Conservation (phyloP, 2,797 vertebrate species). For the Morelia viridis region DNA sequence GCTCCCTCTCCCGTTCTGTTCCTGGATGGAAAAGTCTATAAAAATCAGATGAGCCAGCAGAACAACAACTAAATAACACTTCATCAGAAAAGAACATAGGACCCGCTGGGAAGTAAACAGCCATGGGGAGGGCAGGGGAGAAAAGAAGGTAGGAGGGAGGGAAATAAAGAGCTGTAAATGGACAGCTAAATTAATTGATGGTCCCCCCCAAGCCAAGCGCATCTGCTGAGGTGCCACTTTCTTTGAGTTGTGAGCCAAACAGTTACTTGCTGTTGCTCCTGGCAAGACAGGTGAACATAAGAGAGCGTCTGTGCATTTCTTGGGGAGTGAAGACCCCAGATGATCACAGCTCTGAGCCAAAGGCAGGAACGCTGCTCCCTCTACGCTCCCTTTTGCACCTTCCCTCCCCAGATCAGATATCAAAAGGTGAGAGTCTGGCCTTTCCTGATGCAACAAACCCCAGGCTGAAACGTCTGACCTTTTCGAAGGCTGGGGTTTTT, state of each 20-base stretch:
- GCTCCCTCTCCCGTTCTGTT: slow-evolving; percentile 56
- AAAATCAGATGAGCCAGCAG: slow-evolving; percentile 69
- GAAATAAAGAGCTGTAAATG: slow-evolving; percentile 53
- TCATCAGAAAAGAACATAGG: slow-evolving; percentile 68
- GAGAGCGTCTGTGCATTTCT: no score
- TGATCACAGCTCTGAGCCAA: neutral
- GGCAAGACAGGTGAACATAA: neutral
- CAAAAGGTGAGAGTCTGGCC: neutral
- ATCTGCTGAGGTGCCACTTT: slow-evolving; percentile 65
- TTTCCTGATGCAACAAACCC: slow-evolving; percentile 22
- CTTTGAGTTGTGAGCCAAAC: slow-evolving; percentile 65
- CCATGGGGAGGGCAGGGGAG: slow-evolving; percentile 37
- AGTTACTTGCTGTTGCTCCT: slow-evolving; percentile 30
- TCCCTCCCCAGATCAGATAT: neutral
- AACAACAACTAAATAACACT: slow-evolving; percentile 69
- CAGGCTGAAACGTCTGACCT: neutral
- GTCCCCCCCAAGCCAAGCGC: slow-evolving; percentile 45
- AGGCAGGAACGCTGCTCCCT: neutral
- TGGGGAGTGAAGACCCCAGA: neutral
- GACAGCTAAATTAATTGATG: slow-evolving; percentile 56
- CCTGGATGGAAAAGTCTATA: slow-evolving; percentile 64
- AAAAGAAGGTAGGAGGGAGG: neutral
- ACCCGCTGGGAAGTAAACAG: slow-evolving; percentile 68
- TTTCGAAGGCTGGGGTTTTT: neutral
- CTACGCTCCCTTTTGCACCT: neutral